phyloP scores from a whole-genome alignment of 1,140 invertebrate genomes.

The Papilio machaon region DNA sequence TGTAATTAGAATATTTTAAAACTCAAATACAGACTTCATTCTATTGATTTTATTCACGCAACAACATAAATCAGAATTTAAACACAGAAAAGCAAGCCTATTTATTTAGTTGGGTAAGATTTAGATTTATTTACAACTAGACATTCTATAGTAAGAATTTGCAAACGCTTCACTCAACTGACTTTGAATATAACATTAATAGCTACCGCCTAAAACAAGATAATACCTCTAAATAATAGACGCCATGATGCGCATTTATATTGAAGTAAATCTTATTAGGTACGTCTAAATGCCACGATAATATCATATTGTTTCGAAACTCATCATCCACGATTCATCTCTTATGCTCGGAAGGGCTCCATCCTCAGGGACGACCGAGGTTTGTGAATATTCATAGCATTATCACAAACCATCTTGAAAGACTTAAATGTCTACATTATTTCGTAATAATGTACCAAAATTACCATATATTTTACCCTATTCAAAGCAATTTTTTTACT shows the following conservation, averaged over 20 bases:
- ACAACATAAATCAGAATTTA: not conserved
- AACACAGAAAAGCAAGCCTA: not conserved
- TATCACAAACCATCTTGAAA: conserved; percentile 64
- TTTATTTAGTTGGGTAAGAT: not conserved
- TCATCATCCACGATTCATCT: conserved; percentile 74
- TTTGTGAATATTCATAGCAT: conserved; percentile 75
- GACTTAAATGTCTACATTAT: conserved; percentile 53
- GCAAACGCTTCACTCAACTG: conserved; percentile 32
- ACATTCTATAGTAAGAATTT: not conserved
- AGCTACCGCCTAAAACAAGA: conserved; percentile 64
- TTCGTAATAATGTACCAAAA: conserved; percentile 10
- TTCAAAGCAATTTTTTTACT: not conserved
- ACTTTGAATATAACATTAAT: conserved; percentile 43
- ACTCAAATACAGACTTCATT: not conserved
- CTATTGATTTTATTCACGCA: not conserved
- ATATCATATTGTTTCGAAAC: conserved; percentile 80
- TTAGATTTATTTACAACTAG: not conserved
- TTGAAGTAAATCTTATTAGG: conserved; percentile 81
- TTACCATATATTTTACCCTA: not conserved
- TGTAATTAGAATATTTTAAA: conserved; percentile 48
- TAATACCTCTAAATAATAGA: conserved; percentile 78
- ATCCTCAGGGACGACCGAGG: conserved; percentile 66
- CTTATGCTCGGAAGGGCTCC: conserved; percentile 76
- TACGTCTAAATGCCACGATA: conserved; percentile 77
- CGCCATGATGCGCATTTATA: conserved; percentile 77